phyloP scores from a whole-genome alignment of 2,113 vertebrate species.

The Pteropus alecto region DNA sequence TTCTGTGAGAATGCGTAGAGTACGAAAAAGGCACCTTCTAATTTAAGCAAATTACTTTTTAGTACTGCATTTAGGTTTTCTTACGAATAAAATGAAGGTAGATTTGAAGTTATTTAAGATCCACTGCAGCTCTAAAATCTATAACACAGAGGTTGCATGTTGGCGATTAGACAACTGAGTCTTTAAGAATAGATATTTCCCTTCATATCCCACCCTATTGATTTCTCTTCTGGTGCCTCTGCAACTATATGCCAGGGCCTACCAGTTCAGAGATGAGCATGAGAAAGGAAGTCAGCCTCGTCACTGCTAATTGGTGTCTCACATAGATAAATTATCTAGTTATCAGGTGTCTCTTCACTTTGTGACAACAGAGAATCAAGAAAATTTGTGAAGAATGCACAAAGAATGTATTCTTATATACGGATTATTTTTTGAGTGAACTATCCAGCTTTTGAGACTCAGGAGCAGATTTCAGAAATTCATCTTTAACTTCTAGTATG shows the following conservation, averaged over 20 bases:
- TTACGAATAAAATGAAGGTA: background rate
- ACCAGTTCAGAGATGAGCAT: background rate
- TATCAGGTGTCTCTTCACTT: slow-evolving; percentile 59
- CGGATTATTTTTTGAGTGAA: background rate
- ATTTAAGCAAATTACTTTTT: background rate
- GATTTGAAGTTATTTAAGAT: background rate
- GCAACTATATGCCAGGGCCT: background rate
- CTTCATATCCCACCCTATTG: background rate
- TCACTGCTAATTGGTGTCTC: slow-evolving; percentile 57
- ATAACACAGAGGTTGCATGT: background rate
- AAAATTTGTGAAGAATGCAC: background rate
- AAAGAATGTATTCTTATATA: slow-evolving; percentile 8
- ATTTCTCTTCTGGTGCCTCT: slow-evolving; percentile 20
- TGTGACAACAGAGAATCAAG: background rate
- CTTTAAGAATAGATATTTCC: background rate
- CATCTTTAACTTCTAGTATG: background rate
- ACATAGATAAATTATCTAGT: slow-evolving; percentile 46
- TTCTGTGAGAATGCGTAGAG: background rate
- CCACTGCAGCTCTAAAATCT: background rate
- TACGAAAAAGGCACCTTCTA: background rate
- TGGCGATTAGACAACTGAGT: background rate
- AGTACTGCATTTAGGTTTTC: background rate
- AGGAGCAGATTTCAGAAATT: slow-evolving; percentile 8
- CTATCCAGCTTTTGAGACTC: background rate
- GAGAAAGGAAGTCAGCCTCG: background rate